Evolutionary conservation across 2,888 invertebrate genomes (phyloP), one percentile per base, ranked within the genome.

Genomic region (Leptothorax acervorum): DNA sequence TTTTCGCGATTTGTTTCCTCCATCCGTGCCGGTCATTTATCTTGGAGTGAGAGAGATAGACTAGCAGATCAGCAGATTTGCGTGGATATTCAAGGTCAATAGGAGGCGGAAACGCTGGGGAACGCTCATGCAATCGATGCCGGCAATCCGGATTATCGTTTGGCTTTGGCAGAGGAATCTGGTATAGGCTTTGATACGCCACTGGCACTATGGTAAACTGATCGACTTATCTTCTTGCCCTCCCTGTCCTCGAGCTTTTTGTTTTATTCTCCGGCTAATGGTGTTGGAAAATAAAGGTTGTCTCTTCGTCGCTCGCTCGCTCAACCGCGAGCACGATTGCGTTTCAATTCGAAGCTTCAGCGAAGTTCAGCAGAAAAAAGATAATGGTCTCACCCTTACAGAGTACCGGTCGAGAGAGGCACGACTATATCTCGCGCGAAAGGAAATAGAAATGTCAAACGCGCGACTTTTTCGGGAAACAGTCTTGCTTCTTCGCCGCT

Each of bases 41-140:
- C 53, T 42, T 28, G 55, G 11, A 31, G 15, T 6, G 11, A 18
- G n/a, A n/a, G 15, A n/a, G 53, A 18, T 18, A 51, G 51, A 53
- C 6, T 6, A 48, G 23, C 23, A 12, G 12, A 42, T 63, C 23
- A 12, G 31, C 66, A 48, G 23, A 57, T 65, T 79, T 18, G 70
- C 60, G n/a, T 48, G 82, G 83, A 60, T 23, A 15, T 62, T 79
- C 63, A 84, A 85, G 83, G 85, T 78, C 66, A 66, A 57, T 31
- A 45, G 39, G 55, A 66, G 65, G 35, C 71, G 66, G 73, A 70
- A 83, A 74, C 65, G 60, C 48, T 79, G 82, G 87, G 83, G 81
- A 87, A 87, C 85, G 82, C 55, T 84, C 65, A 35, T 71, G 83
- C 79, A 88, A 88, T 89, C 89, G 85, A 89, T 89, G 84, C 79